phyloP scores from a whole-genome alignment of 2,797 vertebrate genomes.

The Lerista edwardsae region DNA sequence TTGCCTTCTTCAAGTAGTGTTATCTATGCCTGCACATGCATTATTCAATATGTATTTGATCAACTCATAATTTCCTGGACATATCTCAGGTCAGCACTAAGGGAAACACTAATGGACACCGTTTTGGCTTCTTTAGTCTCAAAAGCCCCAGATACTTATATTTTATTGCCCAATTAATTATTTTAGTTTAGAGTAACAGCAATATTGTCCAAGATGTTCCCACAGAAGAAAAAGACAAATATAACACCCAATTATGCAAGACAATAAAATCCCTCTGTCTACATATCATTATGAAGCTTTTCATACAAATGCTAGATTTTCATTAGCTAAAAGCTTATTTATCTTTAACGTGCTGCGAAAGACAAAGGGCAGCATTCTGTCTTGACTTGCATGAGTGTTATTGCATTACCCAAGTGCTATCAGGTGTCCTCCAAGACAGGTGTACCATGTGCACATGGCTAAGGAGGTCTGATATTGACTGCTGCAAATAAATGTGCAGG shows the following conservation, averaged over 20 bases:
- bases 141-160: conserved; percentile 39
- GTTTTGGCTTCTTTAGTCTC: conserved; percentile 42
- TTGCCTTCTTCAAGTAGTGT: background rate
- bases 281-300: conserved; percentile 56
- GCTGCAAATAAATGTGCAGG: too few relatives aligned
- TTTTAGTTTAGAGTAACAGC: conserved; percentile 47
- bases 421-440: too few relatives aligned
- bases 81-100: conserved; percentile 40
- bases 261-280: conserved; percentile 43
- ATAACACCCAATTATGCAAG: conserved; percentile 54
- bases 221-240: conserved; percentile 53
- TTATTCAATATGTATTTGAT: conserved; percentile 27
- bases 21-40: background rate
- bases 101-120: conserved; percentile 14
- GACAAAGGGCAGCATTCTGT: conserved; percentile 54
- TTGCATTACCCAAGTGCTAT: conserved; percentile 39
- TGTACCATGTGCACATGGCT: too few relatives aligned
- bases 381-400: conserved; percentile 49
- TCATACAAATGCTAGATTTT: conserved; percentile 60
- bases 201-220: conserved; percentile 27
- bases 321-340: conserved; percentile 70
- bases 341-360: conserved; percentile 63
- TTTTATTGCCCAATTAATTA: conserved; percentile 61
- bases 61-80: background rate
- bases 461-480: too few relatives aligned